Conservation (phyloP, 1,140 invertebrate species). For the Drosophila ananassae region DNA sequence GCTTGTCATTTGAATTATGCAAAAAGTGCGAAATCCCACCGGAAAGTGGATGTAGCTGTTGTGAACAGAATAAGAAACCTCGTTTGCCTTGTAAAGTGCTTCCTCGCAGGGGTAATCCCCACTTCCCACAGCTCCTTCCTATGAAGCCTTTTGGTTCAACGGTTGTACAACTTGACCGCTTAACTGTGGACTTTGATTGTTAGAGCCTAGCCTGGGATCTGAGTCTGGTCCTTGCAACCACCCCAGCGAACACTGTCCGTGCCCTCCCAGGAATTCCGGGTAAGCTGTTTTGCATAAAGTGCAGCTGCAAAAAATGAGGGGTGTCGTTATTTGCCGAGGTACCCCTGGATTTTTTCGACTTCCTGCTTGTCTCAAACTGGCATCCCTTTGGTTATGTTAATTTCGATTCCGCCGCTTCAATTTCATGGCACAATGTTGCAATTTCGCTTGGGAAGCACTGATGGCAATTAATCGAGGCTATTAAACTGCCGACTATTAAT, state of each 20-base stretch:
- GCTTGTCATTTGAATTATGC: conserved; percentile 43
- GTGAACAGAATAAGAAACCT: background rate
- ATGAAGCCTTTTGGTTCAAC: background rate
- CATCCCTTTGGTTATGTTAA: background rate
- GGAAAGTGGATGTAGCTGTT: conserved; percentile 9
- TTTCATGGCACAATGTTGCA: background rate
- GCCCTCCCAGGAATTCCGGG: background rate
- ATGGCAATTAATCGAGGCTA: conserved; percentile 49
- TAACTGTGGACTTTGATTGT: background rate
- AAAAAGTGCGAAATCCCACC: conserved; percentile 41
- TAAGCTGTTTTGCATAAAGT: conserved; percentile 62
- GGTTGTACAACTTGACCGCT: background rate
- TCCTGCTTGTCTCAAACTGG: background rate
- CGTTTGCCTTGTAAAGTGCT: background rate
- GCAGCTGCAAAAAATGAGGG: conserved; percentile 53
- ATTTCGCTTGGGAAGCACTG: background rate
- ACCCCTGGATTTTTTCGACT: background rate
- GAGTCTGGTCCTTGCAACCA: background rate
- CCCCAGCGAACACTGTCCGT: conserved; percentile 15
- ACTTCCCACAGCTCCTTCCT: background rate
- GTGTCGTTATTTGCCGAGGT: conserved; percentile 38
- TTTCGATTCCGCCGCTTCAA: background rate
- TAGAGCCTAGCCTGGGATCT: background rate
- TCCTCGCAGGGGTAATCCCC: too few species aligned
- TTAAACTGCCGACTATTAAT: conserved; percentile 55